Conservation (phyloP, 2,113 vertebrate species). For the Tichodroma muraria region DNA sequence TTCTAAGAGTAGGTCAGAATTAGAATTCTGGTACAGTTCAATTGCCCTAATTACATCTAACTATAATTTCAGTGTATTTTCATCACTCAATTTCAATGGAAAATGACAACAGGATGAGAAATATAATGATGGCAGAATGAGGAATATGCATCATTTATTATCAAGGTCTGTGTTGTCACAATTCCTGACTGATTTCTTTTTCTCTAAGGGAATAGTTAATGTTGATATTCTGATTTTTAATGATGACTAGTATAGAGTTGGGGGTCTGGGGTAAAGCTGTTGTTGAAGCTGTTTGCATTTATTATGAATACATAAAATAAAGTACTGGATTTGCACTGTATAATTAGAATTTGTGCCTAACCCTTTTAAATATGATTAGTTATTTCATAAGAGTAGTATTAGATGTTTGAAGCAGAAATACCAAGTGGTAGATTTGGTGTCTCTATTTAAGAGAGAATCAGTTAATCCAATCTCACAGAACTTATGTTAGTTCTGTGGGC, state of each 20-base stretch:
- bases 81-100: neutral
- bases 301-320: neutral
- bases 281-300: constrained; percentile 3
- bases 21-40: neutral
- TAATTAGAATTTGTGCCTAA: neutral
- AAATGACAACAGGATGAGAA: neutral
- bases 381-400: neutral
- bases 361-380: neutral
- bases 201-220: neutral
- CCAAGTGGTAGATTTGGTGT: neutral
- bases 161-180: neutral
- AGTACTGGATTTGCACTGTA: neutral
- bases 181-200: neutral
- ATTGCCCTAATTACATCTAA: neutral
- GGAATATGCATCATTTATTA: neutral
- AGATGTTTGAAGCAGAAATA: neutral
- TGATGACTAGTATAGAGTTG: neutral
- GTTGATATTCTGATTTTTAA: neutral
- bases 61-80: neutral
- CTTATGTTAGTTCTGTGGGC: neutral
- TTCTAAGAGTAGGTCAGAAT: neutral
- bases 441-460: neutral
- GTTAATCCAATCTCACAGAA: neutral
- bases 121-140: neutral
- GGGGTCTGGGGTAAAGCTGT: neutral